Base-by-base conservation (phyloP, 30 jellyfish, hydroid and myxozoan genomes). In the Nemopilema nomurai region DNA sequence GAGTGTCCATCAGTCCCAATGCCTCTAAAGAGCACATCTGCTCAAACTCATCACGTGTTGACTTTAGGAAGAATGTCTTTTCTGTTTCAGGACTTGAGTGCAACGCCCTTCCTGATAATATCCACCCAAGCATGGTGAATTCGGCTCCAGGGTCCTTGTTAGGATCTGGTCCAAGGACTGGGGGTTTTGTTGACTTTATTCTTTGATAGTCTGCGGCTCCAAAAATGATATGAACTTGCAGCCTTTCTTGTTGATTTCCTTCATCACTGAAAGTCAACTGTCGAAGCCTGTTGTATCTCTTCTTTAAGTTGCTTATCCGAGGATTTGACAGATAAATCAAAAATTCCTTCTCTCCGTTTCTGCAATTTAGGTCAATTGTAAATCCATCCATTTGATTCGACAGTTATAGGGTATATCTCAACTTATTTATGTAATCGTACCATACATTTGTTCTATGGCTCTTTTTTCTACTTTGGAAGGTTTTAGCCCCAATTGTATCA, bases 211-310 rank as follows among this genome's bases (percentile, higher is more conserved):
- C 88, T 50, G 88, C 88, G 17, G 63, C 88, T 20, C 88, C 82
- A 29, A 77, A 16, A 57, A 51, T 77, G 16, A 77, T 77, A 51
- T 77, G 88, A 28, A 77, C 88, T 77, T 49, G 82, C 88, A 77
- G 83, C 19, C 29, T 77, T 63, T 70, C 62, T 22, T 25, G 66
- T 31, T 70, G 81, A 24, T n/a, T n/a, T n/a, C n/a, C n/a, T n/a
- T n/a, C n/a, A n/a, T n/a, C n/a, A 73, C 93, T 84, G 93, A 84
- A 84, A 33, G 74, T 84, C 27, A 84, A 30, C 31, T 88, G 32
- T 50, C 82, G 18, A 51, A 80, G 30, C 26, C 90, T 21, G 18
- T 84, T 51, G 49, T 84, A 72, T 84, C 67, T 74, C 93, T 84
- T 84, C 87, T 84, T 73, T 30, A 84, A 29, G 82, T 79, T 16